These are phyloP conservation scores for Leptura quadrifasciata DNA, from an alignment of 2,888 invertebrate species.

Conservation along the genomic window DNA sequence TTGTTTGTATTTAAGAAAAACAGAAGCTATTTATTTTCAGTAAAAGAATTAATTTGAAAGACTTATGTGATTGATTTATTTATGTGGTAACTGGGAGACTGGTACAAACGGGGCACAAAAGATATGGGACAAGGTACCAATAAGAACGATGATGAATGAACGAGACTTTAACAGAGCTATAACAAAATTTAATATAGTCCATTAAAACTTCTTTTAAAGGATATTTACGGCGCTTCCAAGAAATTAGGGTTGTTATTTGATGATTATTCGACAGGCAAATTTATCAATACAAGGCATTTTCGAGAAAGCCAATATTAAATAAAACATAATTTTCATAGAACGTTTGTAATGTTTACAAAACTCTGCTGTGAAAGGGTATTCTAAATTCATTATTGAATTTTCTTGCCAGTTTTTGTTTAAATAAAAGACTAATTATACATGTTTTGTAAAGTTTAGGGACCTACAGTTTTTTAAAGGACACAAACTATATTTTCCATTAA, in stretches of 20 bases:
- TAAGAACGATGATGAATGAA: slow-evolving; percentile 43
- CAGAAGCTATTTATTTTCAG: not conserved
- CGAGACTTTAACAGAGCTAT: slow-evolving; percentile 2
- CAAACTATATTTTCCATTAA: too few relatives aligned
- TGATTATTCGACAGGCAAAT: slow-evolving; percentile 10
- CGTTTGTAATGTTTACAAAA: not conserved
- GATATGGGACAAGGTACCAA: slow-evolving; percentile 44
- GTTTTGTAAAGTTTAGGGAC: too few relatives aligned
- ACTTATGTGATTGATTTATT: slow-evolving; percentile 38
- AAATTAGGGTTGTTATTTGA: slow-evolving; percentile 11
- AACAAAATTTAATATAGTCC: slow-evolving; percentile 25
- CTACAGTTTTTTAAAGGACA: too few relatives aligned
- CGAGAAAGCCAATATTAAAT: not conserved
- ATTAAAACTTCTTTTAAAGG: slow-evolving; percentile 30
- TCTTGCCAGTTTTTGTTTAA: too few relatives aligned
- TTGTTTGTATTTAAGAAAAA: slow-evolving; percentile 29
- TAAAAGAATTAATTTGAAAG: slow-evolving; percentile 12
- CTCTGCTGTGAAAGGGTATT: not conserved
- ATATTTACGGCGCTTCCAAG: slow-evolving; percentile 15
- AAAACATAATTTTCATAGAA: not conserved
- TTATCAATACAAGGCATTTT: not conserved
- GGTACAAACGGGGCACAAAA: slow-evolving; percentile 43
- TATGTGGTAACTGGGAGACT: slow-evolving; percentile 36
- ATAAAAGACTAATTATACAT: too few relatives aligned
- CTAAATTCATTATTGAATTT: too few relatives aligned